Conservation (phyloP, 2,888 invertebrate species). For the Ernsta delagoae region DNA sequence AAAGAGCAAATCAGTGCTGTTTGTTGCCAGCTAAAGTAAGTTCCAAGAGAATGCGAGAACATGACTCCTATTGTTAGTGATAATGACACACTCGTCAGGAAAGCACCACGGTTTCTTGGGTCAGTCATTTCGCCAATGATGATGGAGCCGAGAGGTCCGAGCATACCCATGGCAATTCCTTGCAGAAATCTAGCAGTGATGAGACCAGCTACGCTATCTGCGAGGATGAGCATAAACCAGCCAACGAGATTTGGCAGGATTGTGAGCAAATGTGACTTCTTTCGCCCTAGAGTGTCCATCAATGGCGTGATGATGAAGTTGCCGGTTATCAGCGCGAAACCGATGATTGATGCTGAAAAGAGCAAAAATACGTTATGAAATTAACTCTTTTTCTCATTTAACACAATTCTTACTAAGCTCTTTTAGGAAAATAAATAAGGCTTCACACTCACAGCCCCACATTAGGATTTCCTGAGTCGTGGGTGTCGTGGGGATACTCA, state of each 20-base stretch:
- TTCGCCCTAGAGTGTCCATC: conserved; percentile 85
- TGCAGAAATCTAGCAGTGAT: conserved; percentile 81
- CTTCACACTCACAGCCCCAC: no score
- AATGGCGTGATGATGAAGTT: conserved; percentile 83
- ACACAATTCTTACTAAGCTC: no score
- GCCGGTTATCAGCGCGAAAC: conserved; percentile 85
- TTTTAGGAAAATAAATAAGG: no score
- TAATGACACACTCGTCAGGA: conserved; percentile 85
- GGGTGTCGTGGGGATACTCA: no score
- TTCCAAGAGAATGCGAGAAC: conserved; percentile 86
- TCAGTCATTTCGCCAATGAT: conserved; percentile 86
- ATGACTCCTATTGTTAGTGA: conserved; percentile 87
- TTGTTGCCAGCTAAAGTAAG: conserved; percentile 84
- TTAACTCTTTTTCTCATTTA: no score
- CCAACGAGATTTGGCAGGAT: conserved; percentile 82
- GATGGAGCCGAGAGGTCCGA: conserved; percentile 81
- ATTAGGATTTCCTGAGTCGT: no score
- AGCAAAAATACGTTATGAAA: no score
- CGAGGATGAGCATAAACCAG: conserved; percentile 84
- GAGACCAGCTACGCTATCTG: conserved; percentile 71
- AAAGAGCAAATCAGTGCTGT: conserved; percentile 81
- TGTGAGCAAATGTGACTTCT: conserved; percentile 80
- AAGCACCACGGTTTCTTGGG: conserved; percentile 86
- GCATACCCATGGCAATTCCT: conserved; percentile 83
- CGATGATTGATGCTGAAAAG: conserved; percentile 84